Base-by-base conservation (phyloP, 92 coral and sea anemone species). In the Porites evermanni region DNA sequence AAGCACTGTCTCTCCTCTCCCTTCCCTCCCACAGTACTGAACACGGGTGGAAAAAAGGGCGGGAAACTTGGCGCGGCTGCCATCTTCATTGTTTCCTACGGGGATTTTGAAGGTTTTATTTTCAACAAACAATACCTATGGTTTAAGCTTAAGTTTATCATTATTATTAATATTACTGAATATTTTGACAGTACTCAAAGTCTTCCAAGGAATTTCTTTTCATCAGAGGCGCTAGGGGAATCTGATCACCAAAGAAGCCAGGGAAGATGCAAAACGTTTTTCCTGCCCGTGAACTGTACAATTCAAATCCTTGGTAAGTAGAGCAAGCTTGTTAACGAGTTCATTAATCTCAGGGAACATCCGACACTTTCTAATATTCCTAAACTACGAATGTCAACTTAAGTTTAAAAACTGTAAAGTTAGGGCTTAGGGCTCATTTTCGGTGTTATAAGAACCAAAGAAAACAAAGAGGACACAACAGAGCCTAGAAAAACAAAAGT, bases 261-360 rank as follows among this genome's bases (percentile, higher is more conserved):
- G 47, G 47, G 47, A 91, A 78, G 75, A 88, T 93, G 73, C 98
- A 94, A 80, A 96, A 96, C 80, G 92, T 94, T 78, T 92, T 94
- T 83, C 93, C 98, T 50, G 78, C 95, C 79, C 92, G 98, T 74
- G 98, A 96, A 78, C 89, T 94, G 86, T 89, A 88, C 88, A 96
- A 82, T 77, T 87, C 98, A n/a, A 91, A 91, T 67, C 93, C 94
- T 65, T 90, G 94, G 98, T 96, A 65, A 90, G 93, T 89, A 79
- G 51, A 56, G 8, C 64, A 38, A 74, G 47, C 54, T 12, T 32
- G 2, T 20, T 50, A 6, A 14, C 67, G 16, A 38, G 6, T 38
- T 38, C 6, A 38, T 38, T 38, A 38, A 38, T 38, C 6, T 19
- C 51, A 82, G 38, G 20, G 51, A 71, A 50, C 19, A 56, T 12